phyloP scores from a whole-genome alignment of 2,797 vertebrate genomes.

The Enteromius argenteus region DNA sequence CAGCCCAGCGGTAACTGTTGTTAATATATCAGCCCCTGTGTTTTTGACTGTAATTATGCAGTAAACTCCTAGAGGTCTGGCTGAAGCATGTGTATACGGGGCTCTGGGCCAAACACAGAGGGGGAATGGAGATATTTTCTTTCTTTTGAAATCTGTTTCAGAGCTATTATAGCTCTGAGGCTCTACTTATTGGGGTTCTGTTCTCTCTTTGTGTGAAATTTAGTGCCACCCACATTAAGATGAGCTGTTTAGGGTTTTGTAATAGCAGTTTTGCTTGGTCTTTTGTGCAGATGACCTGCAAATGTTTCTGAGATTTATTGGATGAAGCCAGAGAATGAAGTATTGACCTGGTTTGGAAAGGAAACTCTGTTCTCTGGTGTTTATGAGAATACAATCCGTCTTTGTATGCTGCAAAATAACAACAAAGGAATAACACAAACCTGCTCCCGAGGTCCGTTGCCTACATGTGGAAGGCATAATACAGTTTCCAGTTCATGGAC shows the following conservation, averaged over 20 bases:
- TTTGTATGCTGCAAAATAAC: slow-evolving; percentile 25
- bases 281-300: slow-evolving; percentile 15
- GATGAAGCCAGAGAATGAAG: slow-evolving; percentile 3
- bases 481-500: slow-evolving; percentile 40
- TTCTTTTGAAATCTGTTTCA: slow-evolving; percentile 7
- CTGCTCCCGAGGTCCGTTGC: not conserved
- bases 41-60: slow-evolving; percentile 52
- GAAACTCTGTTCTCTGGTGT: slow-evolving; percentile 8
- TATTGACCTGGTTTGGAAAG: slow-evolving; percentile 35
- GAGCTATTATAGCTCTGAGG: slow-evolving; percentile 12
- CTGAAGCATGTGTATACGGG: slow-evolving; percentile 41
- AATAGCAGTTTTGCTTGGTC: slow-evolving; percentile 25
- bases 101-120: slow-evolving; percentile 36
- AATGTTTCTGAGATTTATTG: slow-evolving; percentile 30
- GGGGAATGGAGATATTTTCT: slow-evolving; percentile 4
- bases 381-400: slow-evolving; percentile 34
- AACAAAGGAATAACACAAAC: slow-evolving; percentile 17
- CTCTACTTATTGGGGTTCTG: slow-evolving; percentile 6
- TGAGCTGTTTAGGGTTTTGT: slow-evolving; percentile 9
- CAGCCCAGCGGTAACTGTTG: slow-evolving; percentile 38
- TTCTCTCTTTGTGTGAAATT: slow-evolving; percentile 13
- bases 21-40: slow-evolving; percentile 52
- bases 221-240: slow-evolving; percentile 29
- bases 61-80: slow-evolving; percentile 45
- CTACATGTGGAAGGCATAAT: slow-evolving; percentile 8